phyloP scores from a whole-genome alignment of 1,140 invertebrate species.

The Brachionus angularis region DNA sequence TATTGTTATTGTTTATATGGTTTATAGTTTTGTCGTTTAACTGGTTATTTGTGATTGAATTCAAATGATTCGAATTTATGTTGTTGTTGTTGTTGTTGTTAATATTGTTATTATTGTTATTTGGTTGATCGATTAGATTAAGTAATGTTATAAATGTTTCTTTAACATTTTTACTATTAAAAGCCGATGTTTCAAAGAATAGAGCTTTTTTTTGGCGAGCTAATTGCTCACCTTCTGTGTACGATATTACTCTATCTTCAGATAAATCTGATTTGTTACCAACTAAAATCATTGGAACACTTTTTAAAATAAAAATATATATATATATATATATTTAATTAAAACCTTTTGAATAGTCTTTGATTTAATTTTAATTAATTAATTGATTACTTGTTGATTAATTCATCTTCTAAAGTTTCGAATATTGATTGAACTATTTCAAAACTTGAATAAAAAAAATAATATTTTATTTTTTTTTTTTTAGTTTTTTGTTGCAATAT shows the following conservation, averaged over 20 bases:
- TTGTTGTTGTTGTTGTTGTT: no score
- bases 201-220: neutral
- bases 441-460: no score
- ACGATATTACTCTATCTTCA: neutral
- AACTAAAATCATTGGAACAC: slow-evolving; percentile 29
- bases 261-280: slow-evolving; percentile 31
- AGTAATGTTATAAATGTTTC: slow-evolving; percentile 6
- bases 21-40: no score
- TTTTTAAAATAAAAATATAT: neutral
- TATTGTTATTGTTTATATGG: no score
- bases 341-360: neutral
- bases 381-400: neutral
- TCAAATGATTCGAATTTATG: no score
- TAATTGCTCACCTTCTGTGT: neutral
- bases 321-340: neutral
- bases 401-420: neutral
- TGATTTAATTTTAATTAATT: neutral
- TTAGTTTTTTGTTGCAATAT: no score
- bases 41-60: no score
- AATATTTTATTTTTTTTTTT: no score
- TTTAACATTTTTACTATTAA: slow-evolving; percentile 8
- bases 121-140: neutral
- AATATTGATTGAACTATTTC: slow-evolving; percentile 9
- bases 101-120: no score
- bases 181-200: slow-evolving; percentile 40